A percentile compares a stretch with the other conserved stretches of the same genome.
These are phyloP conservation scores for Channa argus DNA, from an alignment of 2,113 vertebrate genomes.

Conservation along the genomic window DNA sequence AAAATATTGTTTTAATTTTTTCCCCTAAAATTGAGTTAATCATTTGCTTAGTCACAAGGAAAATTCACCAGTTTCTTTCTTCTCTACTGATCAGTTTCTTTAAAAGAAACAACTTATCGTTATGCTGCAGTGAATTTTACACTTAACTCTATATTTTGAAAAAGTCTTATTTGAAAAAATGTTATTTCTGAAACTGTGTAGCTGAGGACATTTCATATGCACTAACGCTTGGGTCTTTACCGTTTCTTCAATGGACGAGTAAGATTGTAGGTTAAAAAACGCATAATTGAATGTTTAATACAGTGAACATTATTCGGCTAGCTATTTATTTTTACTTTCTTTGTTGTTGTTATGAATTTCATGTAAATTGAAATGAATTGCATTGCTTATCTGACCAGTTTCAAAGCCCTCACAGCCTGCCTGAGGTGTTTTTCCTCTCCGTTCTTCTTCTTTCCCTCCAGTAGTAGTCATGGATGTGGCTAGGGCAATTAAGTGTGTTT, in stretches of 20 bases:
- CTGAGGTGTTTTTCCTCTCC: slow-evolving; percentile 17
- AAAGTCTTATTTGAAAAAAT: too few species aligned
- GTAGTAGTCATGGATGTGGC: slow-evolving; percentile 19
- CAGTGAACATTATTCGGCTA: background rate
- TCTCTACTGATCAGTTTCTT: too few species aligned
- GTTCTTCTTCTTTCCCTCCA: slow-evolving; percentile 22
- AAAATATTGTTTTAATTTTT: too few species aligned
- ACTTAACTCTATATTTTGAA: too few species aligned
- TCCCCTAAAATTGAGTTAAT: too few species aligned
- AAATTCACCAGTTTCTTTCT: too few species aligned
- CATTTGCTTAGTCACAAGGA: too few species aligned
- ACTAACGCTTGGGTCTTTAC: background rate
- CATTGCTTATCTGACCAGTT: slow-evolving; percentile 5
- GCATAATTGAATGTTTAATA: too few species aligned
- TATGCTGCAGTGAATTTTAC: too few species aligned
- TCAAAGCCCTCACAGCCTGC: slow-evolving; percentile 11
- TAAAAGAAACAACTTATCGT: too few species aligned
- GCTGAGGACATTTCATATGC: too few species aligned
- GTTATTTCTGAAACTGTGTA: too few species aligned
- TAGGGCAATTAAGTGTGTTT: slow-evolving; percentile 31
- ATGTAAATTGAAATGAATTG: background rate
- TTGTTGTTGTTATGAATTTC: slow-evolving; percentile 4
- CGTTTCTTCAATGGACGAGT: background rate
- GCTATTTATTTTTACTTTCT: background rate
- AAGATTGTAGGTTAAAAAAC: background rate